Percentiles rank a stretch among this genome's conserved stretches.
phyloP scores from a whole-genome alignment of 2,113 vertebrate species.

The Piprites chloris region DNA sequence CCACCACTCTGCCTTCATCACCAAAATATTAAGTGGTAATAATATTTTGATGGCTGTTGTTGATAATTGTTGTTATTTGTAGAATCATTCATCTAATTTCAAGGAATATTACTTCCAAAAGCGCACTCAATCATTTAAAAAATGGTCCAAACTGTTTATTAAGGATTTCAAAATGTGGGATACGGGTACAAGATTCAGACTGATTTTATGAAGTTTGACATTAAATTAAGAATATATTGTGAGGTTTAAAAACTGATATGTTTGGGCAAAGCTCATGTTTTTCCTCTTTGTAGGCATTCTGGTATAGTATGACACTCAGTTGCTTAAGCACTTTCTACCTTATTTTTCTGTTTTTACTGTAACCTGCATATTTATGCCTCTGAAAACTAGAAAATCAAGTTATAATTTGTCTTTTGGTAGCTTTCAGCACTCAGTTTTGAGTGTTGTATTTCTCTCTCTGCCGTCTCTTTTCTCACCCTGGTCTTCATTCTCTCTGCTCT shows the following conservation, averaged over 20 bases:
- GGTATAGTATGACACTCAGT: not conserved
- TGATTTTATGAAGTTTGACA: not conserved
- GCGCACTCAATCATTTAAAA: not conserved
- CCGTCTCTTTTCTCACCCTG: not conserved
- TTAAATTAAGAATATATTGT: not conserved
- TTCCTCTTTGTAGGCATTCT: not conserved
- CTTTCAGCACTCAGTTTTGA: not conserved
- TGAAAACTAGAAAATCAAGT: not conserved
- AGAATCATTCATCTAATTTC: not conserved
- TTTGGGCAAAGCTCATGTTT: not conserved
- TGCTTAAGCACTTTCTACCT: not conserved
- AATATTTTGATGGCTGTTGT: not conserved
- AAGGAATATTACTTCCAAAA: not conserved
- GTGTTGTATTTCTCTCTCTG: not conserved
- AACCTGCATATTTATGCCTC: not conserved
- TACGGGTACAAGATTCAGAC: not conserved
- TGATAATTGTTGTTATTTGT: slow-evolving; percentile 21
- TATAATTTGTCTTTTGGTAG: not conserved
- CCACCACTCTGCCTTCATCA: not conserved
- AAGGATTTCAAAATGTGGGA: not conserved
- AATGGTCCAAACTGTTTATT: not conserved
- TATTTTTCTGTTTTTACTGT: not conserved
- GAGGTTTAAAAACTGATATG: not conserved
- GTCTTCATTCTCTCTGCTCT: not conserved
- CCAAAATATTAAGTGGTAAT: not conserved